Evolutionary conservation across 2,113 vertebrate genomes (phyloP).

Genomic region (Capra hircus): DNA sequence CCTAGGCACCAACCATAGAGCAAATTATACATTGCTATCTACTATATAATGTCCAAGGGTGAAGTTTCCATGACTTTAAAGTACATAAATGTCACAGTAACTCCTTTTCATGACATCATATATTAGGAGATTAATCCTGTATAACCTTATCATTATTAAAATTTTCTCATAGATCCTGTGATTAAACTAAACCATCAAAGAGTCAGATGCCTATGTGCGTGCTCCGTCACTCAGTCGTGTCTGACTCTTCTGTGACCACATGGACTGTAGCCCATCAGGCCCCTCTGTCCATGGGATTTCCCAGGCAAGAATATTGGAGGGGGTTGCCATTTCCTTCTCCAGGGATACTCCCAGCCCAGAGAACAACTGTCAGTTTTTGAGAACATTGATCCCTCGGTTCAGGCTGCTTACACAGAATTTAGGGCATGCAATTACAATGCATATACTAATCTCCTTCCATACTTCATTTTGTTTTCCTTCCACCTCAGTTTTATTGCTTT

Average conservation of each 20-base stretch:
- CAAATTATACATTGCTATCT: not conserved
- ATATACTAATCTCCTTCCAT: not conserved
- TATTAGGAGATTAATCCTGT: conserved; percentile 25
- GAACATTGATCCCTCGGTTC: not conserved
- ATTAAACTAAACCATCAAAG: conserved; percentile 7
- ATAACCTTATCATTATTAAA: conserved; percentile 42
- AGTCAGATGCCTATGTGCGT: not conserved
- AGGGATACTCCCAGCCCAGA: not conserved
- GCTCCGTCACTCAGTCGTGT: not conserved
- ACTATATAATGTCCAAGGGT: not conserved
- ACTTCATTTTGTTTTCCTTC: not conserved
- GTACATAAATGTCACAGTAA: not conserved
- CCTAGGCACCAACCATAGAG: not conserved
- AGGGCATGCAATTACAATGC: not conserved
- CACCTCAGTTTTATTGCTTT: not conserved
- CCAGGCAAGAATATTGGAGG: not conserved
- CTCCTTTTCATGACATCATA: not conserved
- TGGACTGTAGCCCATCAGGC: not conserved
- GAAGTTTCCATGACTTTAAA: not conserved
- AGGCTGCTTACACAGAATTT: not conserved
- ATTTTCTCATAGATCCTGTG: not conserved
- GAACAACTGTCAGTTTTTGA: not conserved
- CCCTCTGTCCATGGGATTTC: not conserved
- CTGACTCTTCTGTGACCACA: not conserved
- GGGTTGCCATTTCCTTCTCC: not conserved